Percentiles rank a stretch among this genome's conserved stretches.
These are phyloP conservation scores for Corythornis vintsioides DNA, from an alignment of 2,113 vertebrate species.

Conservation along the genomic window DNA sequence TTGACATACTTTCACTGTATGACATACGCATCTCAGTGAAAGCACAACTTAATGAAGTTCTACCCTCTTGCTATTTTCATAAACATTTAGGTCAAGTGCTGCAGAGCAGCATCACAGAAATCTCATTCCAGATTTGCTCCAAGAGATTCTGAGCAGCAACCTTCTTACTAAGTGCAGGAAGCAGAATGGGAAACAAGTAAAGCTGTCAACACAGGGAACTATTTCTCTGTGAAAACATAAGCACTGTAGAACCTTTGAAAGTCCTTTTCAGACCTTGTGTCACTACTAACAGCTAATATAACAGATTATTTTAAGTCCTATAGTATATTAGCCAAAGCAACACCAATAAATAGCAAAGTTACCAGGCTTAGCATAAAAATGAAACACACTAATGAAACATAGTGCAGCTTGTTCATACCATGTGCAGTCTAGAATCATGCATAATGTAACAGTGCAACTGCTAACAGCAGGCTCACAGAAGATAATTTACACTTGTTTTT, in stretches of 20 bases:
- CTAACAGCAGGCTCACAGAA: constrained; percentile 81
- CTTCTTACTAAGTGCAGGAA: background rate
- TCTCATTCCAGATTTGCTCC: background rate
- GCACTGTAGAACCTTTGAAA: constrained; percentile 11
- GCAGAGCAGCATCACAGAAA: constrained; percentile 1
- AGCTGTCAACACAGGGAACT: background rate
- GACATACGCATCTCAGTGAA: background rate
- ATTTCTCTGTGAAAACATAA: background rate
- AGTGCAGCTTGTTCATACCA: constrained; percentile 37
- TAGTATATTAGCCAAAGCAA: constrained; percentile 52
- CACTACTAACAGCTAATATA: constrained; percentile 52
- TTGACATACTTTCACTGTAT: too few relatives aligned
- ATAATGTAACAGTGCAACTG: constrained; percentile 81
- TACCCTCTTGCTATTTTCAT: background rate
- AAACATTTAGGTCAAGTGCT: background rate
- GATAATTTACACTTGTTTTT: constrained; percentile 87
- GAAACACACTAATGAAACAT: constrained; percentile 53
- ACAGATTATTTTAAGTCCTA: constrained; percentile 56
- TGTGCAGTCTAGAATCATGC: constrained; percentile 74
- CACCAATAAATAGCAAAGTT: constrained; percentile 65
- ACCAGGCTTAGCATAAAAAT: constrained; percentile 65
- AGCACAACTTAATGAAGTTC: background rate
- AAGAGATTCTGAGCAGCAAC: background rate
- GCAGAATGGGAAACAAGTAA: background rate
- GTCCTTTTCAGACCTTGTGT: constrained; percentile 26